phyloP scores from a whole-genome alignment of 2,888 invertebrate species.

The Sinohyriopsis cumingii region DNA sequence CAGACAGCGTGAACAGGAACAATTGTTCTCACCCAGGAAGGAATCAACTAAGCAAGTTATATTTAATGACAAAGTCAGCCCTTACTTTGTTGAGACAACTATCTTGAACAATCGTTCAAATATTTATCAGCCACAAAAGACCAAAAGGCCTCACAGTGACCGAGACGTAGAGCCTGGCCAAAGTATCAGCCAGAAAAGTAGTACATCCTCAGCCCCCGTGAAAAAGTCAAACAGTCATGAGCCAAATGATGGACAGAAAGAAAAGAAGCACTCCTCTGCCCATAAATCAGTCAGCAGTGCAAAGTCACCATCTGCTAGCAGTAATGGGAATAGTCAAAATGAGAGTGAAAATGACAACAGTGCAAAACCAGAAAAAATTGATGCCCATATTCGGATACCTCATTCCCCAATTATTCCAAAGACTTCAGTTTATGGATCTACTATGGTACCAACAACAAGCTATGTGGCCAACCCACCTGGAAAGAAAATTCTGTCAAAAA shows the following conservation, averaged over 20 bases:
- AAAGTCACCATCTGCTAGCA: constrained; percentile 21
- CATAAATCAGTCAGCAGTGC: constrained; percentile 29
- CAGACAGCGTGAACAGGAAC: constrained; percentile 17
- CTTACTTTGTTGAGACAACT: constrained; percentile 15
- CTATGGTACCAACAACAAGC: constrained; percentile 37
- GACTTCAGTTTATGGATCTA: constrained; percentile 38
- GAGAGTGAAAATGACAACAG: not conserved
- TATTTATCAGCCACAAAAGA: constrained; percentile 40
- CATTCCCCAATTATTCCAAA: constrained; percentile 34
- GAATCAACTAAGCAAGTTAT: constrained; percentile 31
- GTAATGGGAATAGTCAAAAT: constrained; percentile 26
- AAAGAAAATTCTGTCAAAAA: constrained; percentile 53
- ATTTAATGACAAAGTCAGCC: constrained; percentile 35
- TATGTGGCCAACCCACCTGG: constrained; percentile 29
- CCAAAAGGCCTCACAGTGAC: constrained; percentile 34
- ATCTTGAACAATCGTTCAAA: constrained; percentile 15
- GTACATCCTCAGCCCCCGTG: constrained; percentile 43
- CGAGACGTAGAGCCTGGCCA: constrained; percentile 9
- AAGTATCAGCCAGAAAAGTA: constrained; percentile 8
- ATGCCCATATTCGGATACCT: constrained; percentile 12
- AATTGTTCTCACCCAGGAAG: constrained; percentile 33
- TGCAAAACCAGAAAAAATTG: constrained; percentile 11
- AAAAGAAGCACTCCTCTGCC: constrained; percentile 20
- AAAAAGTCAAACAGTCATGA: constrained; percentile 36
- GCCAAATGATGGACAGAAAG: constrained; percentile 17